Percentiles rank a stretch among this genome's conserved stretches.
These are phyloP conservation scores for Apotomis betuletana DNA, from an alignment of 2,888 invertebrate genomes.

Conservation along the genomic window DNA sequence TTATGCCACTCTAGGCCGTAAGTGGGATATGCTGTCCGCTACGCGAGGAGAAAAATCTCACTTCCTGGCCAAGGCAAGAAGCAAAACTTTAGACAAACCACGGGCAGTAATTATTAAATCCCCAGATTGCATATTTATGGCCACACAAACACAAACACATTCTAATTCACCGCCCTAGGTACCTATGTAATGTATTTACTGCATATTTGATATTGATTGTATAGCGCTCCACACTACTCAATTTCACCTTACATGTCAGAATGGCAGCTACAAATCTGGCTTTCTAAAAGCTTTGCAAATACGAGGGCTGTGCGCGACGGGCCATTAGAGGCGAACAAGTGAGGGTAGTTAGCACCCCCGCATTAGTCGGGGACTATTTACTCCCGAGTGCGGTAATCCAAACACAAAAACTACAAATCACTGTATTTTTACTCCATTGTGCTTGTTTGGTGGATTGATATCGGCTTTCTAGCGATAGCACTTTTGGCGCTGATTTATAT, in stretches of 20 bases:
- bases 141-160: no score
- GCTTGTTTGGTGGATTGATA: background rate
- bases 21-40: no score
- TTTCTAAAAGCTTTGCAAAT: constrained; percentile 37
- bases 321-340: constrained; percentile 39
- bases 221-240: background rate
- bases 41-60: no score
- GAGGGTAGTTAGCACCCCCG: constrained; percentile 45
- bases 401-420: constrained; percentile 37
- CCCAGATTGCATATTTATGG: no score
- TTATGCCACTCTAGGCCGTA: no score
- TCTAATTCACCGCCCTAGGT: no score
- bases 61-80: no score
- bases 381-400: constrained; percentile 41
- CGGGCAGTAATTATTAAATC: no score
- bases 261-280: constrained; percentile 43
- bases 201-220: no score
- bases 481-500: no score
- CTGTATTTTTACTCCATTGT: constrained; percentile 20
- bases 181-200: no score
- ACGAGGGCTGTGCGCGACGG: constrained; percentile 31
- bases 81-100: no score
- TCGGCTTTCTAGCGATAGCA: background rate
- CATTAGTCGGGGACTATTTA: constrained; percentile 44
- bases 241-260: background rate